These are phyloP conservation scores for Hydropsyche tenuis DNA, from an alignment of 1,140 invertebrate genomes.

Conservation along the genomic window DNA sequence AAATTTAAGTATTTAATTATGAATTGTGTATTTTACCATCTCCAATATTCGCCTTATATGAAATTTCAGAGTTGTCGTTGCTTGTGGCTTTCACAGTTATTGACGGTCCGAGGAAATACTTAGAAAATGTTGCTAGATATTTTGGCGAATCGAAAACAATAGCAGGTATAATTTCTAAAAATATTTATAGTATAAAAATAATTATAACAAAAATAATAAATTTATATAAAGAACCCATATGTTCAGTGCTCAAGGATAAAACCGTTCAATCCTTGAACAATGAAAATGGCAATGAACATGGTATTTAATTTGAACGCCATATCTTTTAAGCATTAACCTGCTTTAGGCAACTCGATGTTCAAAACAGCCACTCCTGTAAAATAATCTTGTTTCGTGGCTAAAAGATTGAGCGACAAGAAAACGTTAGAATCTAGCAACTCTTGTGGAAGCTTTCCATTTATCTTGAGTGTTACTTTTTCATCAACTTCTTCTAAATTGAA, in stretches of 20 bases:
- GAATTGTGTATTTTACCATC: too few relatives aligned
- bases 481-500: background rate
- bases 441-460: background rate
- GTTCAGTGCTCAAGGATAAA: too few relatives aligned
- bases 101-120: background rate
- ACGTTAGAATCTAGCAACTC: background rate
- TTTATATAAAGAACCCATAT: too few relatives aligned
- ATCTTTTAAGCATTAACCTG: too few relatives aligned
- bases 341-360: conserved; percentile 2
- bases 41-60: background rate
- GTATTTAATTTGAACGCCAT: too few relatives aligned
- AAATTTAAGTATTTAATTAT: too few relatives aligned
- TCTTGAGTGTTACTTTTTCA: background rate
- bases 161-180: too few relatives aligned
- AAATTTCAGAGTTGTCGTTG: background rate
- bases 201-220: too few relatives aligned
- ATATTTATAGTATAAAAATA: too few relatives aligned
- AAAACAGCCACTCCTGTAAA: background rate
- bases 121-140: background rate
- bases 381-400: background rate
- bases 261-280: too few relatives aligned
- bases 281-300: too few relatives aligned
- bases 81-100: too few relatives aligned
- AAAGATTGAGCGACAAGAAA: background rate
- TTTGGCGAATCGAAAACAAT: background rate